phyloP scores from a whole-genome alignment of 30 jellyfish, hydroid and myxozoan species.

The Turritopsis rubra region DNA sequence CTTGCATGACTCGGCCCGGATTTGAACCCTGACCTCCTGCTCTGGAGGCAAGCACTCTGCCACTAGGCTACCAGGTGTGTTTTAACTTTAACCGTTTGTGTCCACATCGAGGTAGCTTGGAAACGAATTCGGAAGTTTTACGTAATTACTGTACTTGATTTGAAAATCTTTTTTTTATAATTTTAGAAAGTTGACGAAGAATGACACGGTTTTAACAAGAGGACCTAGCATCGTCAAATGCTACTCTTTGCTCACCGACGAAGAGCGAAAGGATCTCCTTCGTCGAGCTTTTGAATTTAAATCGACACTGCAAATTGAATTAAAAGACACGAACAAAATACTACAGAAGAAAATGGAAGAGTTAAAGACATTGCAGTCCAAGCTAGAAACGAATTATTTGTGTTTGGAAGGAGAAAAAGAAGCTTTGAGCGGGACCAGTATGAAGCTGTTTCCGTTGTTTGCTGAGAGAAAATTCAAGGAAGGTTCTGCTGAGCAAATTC shows the following conservation, averaged over 20 bases:
- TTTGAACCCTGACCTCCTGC: no score
- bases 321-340: conserved; percentile 31
- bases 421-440: conserved; percentile 35
- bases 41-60: no score
- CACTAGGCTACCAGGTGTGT: no score
- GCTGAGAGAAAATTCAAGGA: conserved; percentile 48
- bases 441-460: conserved; percentile 33
- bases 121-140: no score
- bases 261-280: conserved; percentile 43
- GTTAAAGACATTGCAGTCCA: conserved; percentile 33
- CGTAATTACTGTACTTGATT: neutral
- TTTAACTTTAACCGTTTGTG: no score
- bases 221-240: conserved; percentile 61
- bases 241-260: conserved; percentile 48
- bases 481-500: conserved; percentile 62
- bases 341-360: conserved; percentile 34
- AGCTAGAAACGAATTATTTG: conserved; percentile 31
- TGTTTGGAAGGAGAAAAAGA: conserved; percentile 54
- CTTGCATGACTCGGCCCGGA: no score
- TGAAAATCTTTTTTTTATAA: neutral
- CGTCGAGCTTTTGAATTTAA: conserved; percentile 54
- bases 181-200: neutral
- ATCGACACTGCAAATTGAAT: conserved; percentile 28
- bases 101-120: no score
- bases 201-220: conserved; percentile 37